Base-by-base conservation (phyloP, 2,797 vertebrate genomes). In the Crossoptilon crossoptilon region DNA sequence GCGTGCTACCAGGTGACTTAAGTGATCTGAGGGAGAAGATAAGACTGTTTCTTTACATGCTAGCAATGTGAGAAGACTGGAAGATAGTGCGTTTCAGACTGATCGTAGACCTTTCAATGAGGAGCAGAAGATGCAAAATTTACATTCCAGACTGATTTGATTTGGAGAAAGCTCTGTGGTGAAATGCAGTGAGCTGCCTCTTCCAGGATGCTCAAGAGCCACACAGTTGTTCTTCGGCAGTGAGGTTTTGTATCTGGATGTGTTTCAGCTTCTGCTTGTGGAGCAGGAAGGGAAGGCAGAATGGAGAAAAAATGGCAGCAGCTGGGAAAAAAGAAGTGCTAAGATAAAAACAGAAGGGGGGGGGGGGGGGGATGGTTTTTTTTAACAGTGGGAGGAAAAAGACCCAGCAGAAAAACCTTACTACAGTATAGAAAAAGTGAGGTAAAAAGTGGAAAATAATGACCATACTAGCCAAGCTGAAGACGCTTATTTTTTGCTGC, bases 81-180 rank as follows among this genome's bases (percentile, higher is more conserved):
- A 85, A 76, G 60, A 75, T 53, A 33, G 60, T 86, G 68, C 71
- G 21, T 69, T 92, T 88, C 88, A 87, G 77, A 43, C 48, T 73
- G 81, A 84, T 92, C 37, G 6, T 69, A 31, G 23, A 87, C 82
- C 79, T 93, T 78, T 87, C 82, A 93, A 73, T 60, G 81, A 90
- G 91, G 88, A 84, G 53, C 60, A 72, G 58, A 84, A 84, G 91
- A 87, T 64, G 69, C 84, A 91, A 71, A 53, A 90, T 94, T 88
- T 79, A 53, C 48, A 35, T 92, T 75, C 71, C 74, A 71, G 82
- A 55, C 33, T 60, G 68, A 39, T 72, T 31, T 82, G 46, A 46
- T 83, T 77, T 76, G 82, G 72, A 64, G 88, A 79, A 71, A 39
- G 69, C 59, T 86, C 76, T 63, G 46, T 63, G 67, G 86, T 86